Base-by-base conservation (phyloP, 2,888 invertebrate genomes). In the Dynastes grantii region DNA sequence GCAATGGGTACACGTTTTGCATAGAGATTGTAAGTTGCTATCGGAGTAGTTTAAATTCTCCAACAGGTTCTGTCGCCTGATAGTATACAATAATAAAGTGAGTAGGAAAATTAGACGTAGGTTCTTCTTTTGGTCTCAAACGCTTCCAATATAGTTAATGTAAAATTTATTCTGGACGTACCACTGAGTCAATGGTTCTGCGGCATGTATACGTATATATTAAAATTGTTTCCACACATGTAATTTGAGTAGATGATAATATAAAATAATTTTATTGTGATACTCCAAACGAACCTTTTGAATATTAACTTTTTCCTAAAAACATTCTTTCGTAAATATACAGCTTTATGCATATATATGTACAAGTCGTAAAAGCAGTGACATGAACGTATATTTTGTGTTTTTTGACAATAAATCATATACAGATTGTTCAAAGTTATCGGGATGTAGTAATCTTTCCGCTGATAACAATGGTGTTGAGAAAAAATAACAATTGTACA, bases 1-100 rank as follows among this genome's bases (percentile, higher is more conserved):
- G 51, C 51, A 70, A 53, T 70, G 51, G 32, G 4, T 22, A 70
- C 51, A 29, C 32, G 45, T 16, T 67, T 51, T 70, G 68, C 68
- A 70, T 70, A 64, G n/a, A 53, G n/a, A 53, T 53, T 53, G 16
- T 32, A 3, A 37, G 13, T n/a, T 32, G n/a, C 11, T 64, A 29
- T 32, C 29, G 63, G 9, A 53, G 51, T 6, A 53, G n/a, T 53
- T 53, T 53, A 53, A 53, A 53, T 53, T 53, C 16, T 16, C 13
- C 53, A 53, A 4, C 53, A 16, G 2, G 16, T 16, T 53, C n/a
- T n/a, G n/a, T 53, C 16, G 16, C 5, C 16, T 16, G n/a, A 2
- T 53, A n/a, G 16, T n/a, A 13, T 53, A 13, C 6, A 53, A 53
- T 53, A 53, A 53, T n/a, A 16, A 16, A 53, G 13, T 6, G 53